Conservation (phyloP, 2,888 invertebrate species). For the Tipula helvola region DNA sequence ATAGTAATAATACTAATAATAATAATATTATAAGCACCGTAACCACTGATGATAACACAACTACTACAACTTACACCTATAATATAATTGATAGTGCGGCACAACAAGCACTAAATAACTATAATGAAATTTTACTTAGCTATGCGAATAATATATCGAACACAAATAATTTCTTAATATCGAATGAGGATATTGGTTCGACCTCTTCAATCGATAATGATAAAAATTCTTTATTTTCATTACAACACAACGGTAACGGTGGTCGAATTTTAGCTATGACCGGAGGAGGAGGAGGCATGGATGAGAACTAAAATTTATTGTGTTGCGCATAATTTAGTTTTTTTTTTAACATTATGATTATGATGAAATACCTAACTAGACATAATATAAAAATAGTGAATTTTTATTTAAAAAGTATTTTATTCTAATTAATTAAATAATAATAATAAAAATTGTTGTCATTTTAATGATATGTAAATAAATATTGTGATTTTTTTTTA, state of each 20-base stretch:
- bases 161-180: not conserved
- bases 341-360: not conserved
- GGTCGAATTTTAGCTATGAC: not conserved
- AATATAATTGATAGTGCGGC: not conserved
- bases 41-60: not conserved
- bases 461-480: not conserved
- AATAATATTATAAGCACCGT: not conserved
- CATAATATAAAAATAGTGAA: not conserved
- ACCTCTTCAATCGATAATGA: not conserved
- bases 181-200: not conserved
- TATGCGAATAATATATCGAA: not conserved
- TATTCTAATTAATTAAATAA: not conserved
- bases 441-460: not conserved
- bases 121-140: slow-evolving; percentile 4
- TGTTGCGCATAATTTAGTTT: not conserved
- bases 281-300: not conserved
- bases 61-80: not conserved
- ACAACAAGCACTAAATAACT: not conserved
- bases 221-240: not conserved
- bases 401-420: not conserved
- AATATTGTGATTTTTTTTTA: not conserved
- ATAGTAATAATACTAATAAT: not conserved
- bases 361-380: not conserved
- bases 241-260: not conserved
- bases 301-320: not conserved